A percentile compares a stretch with the other conserved stretches of the same genome.
Evolutionary conservation across 2,113 vertebrate genomes (phyloP).

Genomic region (Phylloscopus whistleri): DNA sequence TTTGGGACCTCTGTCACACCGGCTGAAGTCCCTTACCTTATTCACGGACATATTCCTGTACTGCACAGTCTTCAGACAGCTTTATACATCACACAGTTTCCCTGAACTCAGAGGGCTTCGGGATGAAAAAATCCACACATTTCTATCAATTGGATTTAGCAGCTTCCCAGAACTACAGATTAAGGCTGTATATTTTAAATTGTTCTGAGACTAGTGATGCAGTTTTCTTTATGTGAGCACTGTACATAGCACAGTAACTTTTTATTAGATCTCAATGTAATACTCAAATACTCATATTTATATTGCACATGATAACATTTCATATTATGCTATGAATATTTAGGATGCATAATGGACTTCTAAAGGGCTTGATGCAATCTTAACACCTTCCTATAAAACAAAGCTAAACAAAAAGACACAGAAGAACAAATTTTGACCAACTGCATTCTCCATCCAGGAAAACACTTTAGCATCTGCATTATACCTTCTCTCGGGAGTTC

Average conservation of each 20-base stretch:
- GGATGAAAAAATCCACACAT: not conserved
- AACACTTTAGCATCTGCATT: slow-evolving; percentile 43
- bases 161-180: not conserved
- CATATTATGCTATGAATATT: not conserved
- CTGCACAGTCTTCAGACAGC: not conserved
- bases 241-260: not conserved
- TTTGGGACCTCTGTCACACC: not conserved
- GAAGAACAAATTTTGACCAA: slow-evolving; percentile 39
- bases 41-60: not conserved
- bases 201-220: not conserved
- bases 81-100: not conserved
- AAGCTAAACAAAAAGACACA: not conserved
- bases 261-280: not conserved
- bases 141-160: not conserved
- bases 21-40: not conserved
- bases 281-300: not conserved
- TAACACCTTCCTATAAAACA: not conserved
- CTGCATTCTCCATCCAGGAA: not conserved
- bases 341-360: not conserved
- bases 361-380: not conserved
- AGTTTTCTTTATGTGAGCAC: not conserved
- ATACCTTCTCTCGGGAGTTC: slow-evolving; percentile 7
- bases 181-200: not conserved
- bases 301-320: not conserved
- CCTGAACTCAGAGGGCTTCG: not conserved